phyloP scores from a whole-genome alignment of 2,888 invertebrate species.

The Cremastobaeus sp. region DNA sequence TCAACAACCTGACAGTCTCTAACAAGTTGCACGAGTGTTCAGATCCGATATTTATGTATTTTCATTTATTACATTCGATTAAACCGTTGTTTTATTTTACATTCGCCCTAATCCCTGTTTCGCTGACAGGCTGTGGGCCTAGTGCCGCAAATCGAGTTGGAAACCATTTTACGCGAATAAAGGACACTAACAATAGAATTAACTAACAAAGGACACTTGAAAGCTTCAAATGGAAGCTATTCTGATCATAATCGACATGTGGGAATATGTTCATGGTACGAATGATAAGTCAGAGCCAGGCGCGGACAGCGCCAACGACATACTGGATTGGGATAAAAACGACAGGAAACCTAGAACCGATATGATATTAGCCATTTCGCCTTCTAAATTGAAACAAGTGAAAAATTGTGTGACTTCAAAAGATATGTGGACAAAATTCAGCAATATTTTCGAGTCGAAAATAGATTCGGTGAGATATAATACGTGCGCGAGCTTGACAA shows the following conservation, averaged over 20 bases:
- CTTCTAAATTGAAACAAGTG: constrained; percentile 61
- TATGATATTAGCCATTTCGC: constrained; percentile 56
- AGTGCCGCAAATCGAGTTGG: constrained; percentile 48
- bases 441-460: constrained; percentile 72
- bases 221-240: constrained; percentile 44
- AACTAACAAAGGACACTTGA: constrained; percentile 5
- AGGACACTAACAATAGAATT: constrained; percentile 1
- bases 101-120: too few species aligned
- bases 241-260: constrained; percentile 61
- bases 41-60: too few species aligned
- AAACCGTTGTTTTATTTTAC: too few species aligned
- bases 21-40: too few species aligned
- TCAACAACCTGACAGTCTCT: too few species aligned
- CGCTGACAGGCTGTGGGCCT: constrained; percentile 3
- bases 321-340: constrained; percentile 40
- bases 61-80: too few species aligned
- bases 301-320: constrained; percentile 22
- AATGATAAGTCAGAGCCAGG: constrained; percentile 18
- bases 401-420: constrained; percentile 66
- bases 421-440: constrained; percentile 73
- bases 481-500: constrained; percentile 1
- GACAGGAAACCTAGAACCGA: constrained; percentile 61
- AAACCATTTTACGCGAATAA: background rate
- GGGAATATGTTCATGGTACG: constrained; percentile 60
- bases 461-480: constrained; percentile 4